Base-by-base conservation (phyloP, 2,113 vertebrate genomes). In the Lipophrys pholis region DNA sequence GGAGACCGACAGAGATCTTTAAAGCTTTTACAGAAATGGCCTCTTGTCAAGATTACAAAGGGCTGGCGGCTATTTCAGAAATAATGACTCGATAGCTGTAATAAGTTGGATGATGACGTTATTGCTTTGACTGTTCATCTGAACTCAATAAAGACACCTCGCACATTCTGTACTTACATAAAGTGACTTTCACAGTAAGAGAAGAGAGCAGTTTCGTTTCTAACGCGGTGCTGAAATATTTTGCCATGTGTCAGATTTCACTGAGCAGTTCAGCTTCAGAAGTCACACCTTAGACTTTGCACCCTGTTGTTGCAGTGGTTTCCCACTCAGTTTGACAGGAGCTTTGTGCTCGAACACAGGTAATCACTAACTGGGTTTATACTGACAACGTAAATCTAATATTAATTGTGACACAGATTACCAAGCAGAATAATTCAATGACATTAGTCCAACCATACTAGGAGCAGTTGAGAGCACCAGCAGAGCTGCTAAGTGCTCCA, bases 1-100 rank as follows among this genome's bases (percentile, higher is more conserved):
- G 21, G 21, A 30, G 21, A 4, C 21, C 2, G 21, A 51, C 7
- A 14, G 17, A 61, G 43, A 68, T n/a, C 21, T 30, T 30, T 60
- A 16, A 50, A 46, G 56, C 67, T 43, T 60, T 6, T 35, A 42
- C 60, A 64, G 50, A 73, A 82, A 77, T 40, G 55, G 41, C 74
- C 71, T 53, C 55, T 58, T 72, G 55, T 80, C 60, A 72, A 48
- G 17, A 78, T 64, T 43, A 59, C 36, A 42, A 48, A 62, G 35
- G 41, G 49, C 54, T 61, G 46, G 50, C 64, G 60, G 74, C 63
- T 54, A 56, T 72, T 74, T 59, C 16, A 15, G 10, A 55, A 76
- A 72, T 56, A 70, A 72, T 73, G 70, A 73, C 67, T 59, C 11
- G 15, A 49, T 61, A 76, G 73, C 61, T 54, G 75, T 57, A 36